Evolutionary conservation across 2,113 vertebrate species (phyloP).

Genomic region (Ceratotherium simum): DNA sequence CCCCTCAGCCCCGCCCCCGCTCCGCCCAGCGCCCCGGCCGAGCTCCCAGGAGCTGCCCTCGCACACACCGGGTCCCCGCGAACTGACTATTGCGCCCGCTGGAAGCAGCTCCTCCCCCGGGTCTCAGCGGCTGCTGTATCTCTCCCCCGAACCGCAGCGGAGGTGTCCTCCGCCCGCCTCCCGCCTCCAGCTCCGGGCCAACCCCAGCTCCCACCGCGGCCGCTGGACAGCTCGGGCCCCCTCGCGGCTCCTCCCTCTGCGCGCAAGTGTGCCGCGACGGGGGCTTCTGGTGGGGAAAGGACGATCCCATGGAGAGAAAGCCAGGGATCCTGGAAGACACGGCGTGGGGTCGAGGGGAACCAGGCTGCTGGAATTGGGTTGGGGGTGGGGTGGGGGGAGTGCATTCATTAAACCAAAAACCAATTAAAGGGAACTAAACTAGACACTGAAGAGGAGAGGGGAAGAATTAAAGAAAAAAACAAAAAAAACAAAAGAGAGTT

Average conservation of each 20-base stretch:
- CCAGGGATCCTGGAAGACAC: accelerated
- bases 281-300: neutral
- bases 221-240: accelerated
- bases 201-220: neutral
- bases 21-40: neutral
- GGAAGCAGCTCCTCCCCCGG: neutral
- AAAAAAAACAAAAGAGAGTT: neutral
- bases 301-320: accelerated
- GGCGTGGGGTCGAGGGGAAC: accelerated
- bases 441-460: neutral
- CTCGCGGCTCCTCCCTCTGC: neutral
- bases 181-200: neutral
- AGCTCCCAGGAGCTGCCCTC: too few relatives aligned
- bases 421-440: neutral
- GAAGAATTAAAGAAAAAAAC: neutral
- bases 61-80: accelerated
- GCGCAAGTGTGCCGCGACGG: accelerated
- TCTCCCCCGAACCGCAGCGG: accelerated
- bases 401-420: neutral
- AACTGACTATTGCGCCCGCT: accelerated
- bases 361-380: neutral
- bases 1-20: neutral
- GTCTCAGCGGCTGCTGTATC: neutral
- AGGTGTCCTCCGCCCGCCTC: neutral
- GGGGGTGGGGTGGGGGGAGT: accelerated